These are phyloP conservation scores for Silurus lanzhouensis DNA, from an alignment of 2,797 vertebrate species.

Conservation along the genomic window DNA sequence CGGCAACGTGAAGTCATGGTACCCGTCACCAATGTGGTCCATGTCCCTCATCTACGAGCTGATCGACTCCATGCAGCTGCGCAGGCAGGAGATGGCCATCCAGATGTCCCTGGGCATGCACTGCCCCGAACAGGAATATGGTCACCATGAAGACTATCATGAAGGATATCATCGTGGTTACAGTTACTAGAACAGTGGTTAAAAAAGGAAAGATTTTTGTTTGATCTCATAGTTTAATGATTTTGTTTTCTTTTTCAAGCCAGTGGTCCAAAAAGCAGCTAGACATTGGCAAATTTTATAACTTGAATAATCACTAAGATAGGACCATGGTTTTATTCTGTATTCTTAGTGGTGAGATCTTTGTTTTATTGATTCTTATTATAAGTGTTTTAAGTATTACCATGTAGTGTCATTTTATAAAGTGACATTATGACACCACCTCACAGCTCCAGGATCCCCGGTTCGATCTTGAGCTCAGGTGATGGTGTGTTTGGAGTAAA, in stretches of 20 bases:
- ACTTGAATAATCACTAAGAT: background rate
- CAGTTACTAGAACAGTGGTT: background rate
- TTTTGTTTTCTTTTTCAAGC: background rate
- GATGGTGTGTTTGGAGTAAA: background rate
- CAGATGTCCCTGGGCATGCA: slow-evolving; percentile 86
- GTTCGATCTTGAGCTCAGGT: background rate
- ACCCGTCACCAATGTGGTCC: slow-evolving; percentile 88
- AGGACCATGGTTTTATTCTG: slow-evolving; percentile 5
- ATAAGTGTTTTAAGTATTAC: background rate
- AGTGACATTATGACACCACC: background rate
- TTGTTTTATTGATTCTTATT: background rate
- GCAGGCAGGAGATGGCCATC: slow-evolving; percentile 88
- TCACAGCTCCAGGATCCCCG: background rate
- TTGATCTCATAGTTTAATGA: background rate
- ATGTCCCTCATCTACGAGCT: slow-evolving; percentile 87
- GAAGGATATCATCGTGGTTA: slow-evolving; percentile 58
- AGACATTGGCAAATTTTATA: background rate
- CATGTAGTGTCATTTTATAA: background rate
- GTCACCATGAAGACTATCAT: slow-evolving; percentile 80
- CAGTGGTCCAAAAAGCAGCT: background rate
- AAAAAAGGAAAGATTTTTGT: background rate
- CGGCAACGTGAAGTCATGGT: slow-evolving; percentile 89
- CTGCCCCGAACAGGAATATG: slow-evolving; percentile 84
- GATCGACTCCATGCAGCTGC: slow-evolving; percentile 89
- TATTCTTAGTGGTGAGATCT: background rate